Evolutionary conservation across 2,797 vertebrate species (phyloP).

Genomic region (Emys orbicularis): DNA sequence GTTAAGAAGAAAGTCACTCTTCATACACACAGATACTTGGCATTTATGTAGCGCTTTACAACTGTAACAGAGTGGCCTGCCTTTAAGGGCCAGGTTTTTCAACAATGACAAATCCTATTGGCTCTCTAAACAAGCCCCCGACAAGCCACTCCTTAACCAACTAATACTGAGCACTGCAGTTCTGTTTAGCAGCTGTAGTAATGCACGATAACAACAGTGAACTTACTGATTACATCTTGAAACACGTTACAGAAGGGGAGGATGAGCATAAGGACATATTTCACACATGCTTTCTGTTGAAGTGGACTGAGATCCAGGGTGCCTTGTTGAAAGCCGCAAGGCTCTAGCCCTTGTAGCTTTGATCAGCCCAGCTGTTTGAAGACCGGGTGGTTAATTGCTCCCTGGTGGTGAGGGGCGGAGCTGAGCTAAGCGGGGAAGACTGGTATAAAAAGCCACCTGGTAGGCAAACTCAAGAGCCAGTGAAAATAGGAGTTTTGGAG

Average conservation of each 20-base stretch:
- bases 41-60: neutral
- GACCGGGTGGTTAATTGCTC: neutral
- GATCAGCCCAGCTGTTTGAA: neutral
- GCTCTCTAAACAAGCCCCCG: neutral
- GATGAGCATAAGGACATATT: neutral
- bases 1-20: neutral
- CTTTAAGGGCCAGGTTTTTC: neutral
- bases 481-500: neutral
- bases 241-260: neutral
- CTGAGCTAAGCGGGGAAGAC: neutral
- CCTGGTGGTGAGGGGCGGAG: neutral
- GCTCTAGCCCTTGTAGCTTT: neutral
- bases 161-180: neutral
- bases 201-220: neutral
- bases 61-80: neutral
- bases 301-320: neutral
- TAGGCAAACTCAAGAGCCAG: neutral
- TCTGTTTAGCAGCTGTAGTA: neutral
- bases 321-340: neutral
- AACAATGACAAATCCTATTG: neutral
- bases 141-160: neutral
- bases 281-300: neutral
- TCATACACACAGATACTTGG: neutral
- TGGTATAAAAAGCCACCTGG: neutral
- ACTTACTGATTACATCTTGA: neutral